Evolutionary conservation across 2,888 invertebrate genomes (phyloP).

Genomic region (Stegana nigrithorax): DNA sequence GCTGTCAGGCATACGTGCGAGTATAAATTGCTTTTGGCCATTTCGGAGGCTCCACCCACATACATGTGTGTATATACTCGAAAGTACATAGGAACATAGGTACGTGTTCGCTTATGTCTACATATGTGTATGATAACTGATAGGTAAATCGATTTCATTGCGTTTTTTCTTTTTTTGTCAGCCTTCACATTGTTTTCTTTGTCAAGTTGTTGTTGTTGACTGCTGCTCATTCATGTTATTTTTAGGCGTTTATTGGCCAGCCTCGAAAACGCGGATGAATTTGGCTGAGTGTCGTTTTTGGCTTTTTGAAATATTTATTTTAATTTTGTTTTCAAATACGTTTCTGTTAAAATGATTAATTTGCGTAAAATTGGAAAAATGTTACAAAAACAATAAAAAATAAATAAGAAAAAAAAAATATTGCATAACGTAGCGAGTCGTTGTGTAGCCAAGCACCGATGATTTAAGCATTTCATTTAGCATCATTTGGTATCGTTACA

Average conservation of each 20-base stretch:
- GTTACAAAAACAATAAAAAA: background rate
- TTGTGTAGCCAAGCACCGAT: too few species aligned
- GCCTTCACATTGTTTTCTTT: background rate
- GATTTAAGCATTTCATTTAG: background rate
- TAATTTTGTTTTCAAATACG: conserved; percentile 25
- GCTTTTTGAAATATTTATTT: conserved; percentile 21
- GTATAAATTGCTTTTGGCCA: conserved; percentile 8
- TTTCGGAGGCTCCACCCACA: conserved; percentile 26
- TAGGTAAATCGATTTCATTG: conserved; percentile 55
- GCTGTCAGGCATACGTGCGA: conserved; percentile 28
- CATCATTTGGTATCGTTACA: background rate
- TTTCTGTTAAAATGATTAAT: conserved; percentile 10
- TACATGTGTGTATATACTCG: conserved; percentile 20
- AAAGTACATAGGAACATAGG: background rate
- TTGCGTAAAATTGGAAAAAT: conserved; percentile 22
- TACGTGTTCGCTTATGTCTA: background rate
- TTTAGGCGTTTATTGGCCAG: background rate
- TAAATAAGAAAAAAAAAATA: background rate
- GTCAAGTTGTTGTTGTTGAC: background rate
- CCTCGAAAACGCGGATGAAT: too few species aligned
- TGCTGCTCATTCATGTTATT: background rate
- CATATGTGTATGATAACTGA: conserved; percentile 25
- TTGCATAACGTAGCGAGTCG: conserved; percentile 35
- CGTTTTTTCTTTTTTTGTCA: conserved; percentile 27
- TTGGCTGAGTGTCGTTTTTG: background rate